phyloP scores from a whole-genome alignment of 2,888 invertebrate genomes.

The Lepidocyrtinus sp. region DNA sequence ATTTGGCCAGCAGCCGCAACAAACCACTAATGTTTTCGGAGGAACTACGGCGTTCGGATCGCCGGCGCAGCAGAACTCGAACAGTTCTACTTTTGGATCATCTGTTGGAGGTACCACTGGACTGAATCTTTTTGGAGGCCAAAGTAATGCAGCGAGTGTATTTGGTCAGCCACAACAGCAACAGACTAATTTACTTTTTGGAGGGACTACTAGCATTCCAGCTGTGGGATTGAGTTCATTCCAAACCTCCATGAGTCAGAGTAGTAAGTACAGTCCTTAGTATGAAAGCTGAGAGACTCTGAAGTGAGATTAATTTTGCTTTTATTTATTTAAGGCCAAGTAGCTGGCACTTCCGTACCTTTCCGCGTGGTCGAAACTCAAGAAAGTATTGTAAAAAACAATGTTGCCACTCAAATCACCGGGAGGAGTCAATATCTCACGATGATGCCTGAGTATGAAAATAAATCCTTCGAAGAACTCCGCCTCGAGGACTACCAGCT shows the following conservation, averaged over 20 bases:
- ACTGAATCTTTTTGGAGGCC: conserved; percentile 57
- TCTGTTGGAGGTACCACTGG: conserved; percentile 52
- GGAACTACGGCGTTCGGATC: conserved; percentile 65
- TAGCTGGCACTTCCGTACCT: conserved; percentile 65
- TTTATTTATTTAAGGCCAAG: conserved; percentile 31
- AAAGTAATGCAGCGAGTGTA: conserved; percentile 59
- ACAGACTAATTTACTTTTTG: conserved; percentile 36
- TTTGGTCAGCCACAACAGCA: conserved; percentile 46
- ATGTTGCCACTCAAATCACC: conserved; percentile 86
- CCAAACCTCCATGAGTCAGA: neutral
- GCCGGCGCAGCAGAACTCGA: conserved; percentile 44
- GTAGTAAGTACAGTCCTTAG: neutral
- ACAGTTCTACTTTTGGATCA: conserved; percentile 65
- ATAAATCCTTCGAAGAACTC: conserved; percentile 94
- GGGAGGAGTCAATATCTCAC: conserved; percentile 98
- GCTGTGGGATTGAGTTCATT: conserved; percentile 24
- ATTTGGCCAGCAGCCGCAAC: conserved; percentile 65
- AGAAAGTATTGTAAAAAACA: conserved; percentile 93
- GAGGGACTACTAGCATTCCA: conserved; percentile 25
- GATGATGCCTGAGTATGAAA: conserved; percentile 98
- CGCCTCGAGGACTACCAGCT: conserved; percentile 93
- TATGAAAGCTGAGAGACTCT: neutral
- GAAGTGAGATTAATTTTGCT: neutral
- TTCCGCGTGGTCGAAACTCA: conserved; percentile 78
- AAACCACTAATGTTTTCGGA: conserved; percentile 62